Conservation (phyloP, 1,140 invertebrate genomes). For the Atta cephalotes region DNA sequence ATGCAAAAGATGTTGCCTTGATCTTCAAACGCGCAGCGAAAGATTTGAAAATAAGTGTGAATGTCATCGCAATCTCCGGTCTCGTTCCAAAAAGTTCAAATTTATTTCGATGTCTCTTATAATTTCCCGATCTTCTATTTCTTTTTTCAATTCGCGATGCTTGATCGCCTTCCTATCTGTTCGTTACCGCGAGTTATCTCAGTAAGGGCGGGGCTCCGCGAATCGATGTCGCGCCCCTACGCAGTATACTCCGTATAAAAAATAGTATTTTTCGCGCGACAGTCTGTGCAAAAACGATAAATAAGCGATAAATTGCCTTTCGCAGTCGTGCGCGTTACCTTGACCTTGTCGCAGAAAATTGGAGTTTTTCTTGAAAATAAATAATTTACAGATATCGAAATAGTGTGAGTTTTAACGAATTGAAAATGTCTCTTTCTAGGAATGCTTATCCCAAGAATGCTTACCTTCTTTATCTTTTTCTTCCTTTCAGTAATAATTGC, state of each 20-base stretch:
- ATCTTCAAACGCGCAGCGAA: not conserved
- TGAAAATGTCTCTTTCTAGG: not conserved
- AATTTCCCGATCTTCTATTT: not conserved
- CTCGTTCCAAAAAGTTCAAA: not conserved
- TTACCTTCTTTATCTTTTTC: too few relatives aligned
- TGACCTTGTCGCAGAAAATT: conserved; percentile 46
- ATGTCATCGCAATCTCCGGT: not conserved
- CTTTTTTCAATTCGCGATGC: not conserved
- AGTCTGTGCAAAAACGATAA: not conserved
- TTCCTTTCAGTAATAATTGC: not conserved
- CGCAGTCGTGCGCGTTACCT: conserved; percentile 32
- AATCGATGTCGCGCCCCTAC: not conserved
- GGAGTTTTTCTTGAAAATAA: not conserved
- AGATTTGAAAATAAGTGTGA: not conserved
- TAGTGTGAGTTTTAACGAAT: not conserved
- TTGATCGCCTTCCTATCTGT: not conserved
- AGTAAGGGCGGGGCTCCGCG: not conserved
- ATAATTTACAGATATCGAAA: not conserved
- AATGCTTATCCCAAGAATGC: not conserved
- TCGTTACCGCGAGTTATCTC: not conserved
- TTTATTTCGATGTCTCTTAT: not conserved
- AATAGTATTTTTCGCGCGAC: conserved; percentile 2
- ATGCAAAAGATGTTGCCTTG: not conserved
- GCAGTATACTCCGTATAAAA: conserved; percentile 55
- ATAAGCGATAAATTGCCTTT: not conserved